Conservation (phyloP, 2,797 vertebrate genomes). For the Tapera naevia region DNA sequence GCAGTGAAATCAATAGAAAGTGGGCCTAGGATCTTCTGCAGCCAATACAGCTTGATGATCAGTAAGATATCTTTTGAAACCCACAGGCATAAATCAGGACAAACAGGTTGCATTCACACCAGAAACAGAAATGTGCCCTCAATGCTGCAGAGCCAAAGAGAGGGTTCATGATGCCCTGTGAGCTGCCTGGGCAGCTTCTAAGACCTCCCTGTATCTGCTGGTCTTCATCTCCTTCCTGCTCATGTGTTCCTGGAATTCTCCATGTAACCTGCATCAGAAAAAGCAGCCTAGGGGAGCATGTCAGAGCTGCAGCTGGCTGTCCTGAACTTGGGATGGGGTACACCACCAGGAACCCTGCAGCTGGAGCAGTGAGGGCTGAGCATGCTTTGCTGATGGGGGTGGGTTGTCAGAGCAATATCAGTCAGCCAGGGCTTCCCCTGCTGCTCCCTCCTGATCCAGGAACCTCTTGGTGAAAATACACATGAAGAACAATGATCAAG, state of each 20-base stretch:
- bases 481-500: not conserved
- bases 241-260: not conserved
- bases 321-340: not conserved
- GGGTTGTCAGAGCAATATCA: not conserved
- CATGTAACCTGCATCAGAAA: not conserved
- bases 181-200: not conserved
- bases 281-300: not conserved
- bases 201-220: not conserved
- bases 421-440: not conserved
- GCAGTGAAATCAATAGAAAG: not conserved
- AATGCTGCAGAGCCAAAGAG: not conserved
- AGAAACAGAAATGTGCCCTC: not conserved
- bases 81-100: not conserved
- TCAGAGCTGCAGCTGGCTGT: not conserved
- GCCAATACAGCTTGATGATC: not conserved
- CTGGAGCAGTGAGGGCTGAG: not conserved
- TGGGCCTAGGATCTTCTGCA: not conserved
- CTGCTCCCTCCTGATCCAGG: not conserved
- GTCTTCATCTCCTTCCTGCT: not conserved
- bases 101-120: not conserved
- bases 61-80: not conserved
- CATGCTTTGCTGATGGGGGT: not conserved
- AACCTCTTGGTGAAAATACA: not conserved
- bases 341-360: not conserved
- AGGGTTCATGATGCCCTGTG: fast-evolving